A percentile compares a stretch with the other conserved stretches of the same genome.
phyloP scores from a whole-genome alignment of 2,888 invertebrate species.

The Coecobrya sp. region DNA sequence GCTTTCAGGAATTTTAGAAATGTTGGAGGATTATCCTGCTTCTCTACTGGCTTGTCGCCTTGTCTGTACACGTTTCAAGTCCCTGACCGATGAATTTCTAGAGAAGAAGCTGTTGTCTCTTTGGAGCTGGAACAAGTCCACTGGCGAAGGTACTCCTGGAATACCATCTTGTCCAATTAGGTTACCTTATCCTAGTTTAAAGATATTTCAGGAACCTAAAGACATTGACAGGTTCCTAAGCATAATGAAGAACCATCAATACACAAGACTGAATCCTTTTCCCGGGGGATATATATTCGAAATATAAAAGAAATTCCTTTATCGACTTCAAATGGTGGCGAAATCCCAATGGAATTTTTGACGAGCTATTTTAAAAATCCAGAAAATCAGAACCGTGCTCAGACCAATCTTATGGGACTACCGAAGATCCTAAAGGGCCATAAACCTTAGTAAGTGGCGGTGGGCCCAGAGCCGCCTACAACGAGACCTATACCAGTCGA shows the following conservation, averaged over 20 bases:
- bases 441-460: no score
- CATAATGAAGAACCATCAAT: not conserved
- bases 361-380: no score
- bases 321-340: not conserved
- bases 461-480: no score
- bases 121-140: not conserved
- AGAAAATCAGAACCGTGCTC: no score
- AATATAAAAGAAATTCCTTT: not conserved
- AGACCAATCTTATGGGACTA: no score
- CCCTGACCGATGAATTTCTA: not conserved
- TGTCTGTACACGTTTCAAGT: not conserved
- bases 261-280: not conserved
- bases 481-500: no score
- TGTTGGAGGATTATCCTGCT: no score
- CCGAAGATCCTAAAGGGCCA: no score
- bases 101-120: not conserved
- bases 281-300: not conserved
- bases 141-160: not conserved
- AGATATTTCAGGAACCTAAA: not conserved
- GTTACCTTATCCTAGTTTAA: not conserved
- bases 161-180: not conserved
- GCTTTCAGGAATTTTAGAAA: no score
- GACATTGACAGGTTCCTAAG: not conserved
- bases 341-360: not conserved
- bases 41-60: not conserved